Conservation (phyloP, 2,113 vertebrate species). For the Anas platyrhynchos region DNA sequence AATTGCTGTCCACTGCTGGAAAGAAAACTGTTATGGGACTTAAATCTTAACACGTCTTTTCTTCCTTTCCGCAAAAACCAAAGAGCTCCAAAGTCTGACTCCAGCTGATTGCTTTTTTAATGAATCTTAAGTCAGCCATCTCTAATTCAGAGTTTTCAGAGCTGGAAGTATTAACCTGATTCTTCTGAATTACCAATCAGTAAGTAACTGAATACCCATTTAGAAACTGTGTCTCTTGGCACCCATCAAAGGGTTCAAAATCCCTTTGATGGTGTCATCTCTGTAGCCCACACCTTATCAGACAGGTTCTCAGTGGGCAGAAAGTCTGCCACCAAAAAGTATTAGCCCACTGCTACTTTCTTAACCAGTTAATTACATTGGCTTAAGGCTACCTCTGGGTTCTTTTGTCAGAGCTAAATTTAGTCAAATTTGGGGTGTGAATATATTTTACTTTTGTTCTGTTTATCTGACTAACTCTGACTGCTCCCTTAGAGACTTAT, state of each 20-base stretch:
- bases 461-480: slow-evolving; percentile 60
- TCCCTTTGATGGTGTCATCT: slow-evolving; percentile 46
- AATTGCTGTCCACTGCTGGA: not conserved
- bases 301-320: not conserved
- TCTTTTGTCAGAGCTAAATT: slow-evolving; percentile 46
- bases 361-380: slow-evolving; percentile 37
- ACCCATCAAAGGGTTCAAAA: slow-evolving; percentile 49
- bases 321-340: not conserved
- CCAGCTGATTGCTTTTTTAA: slow-evolving; percentile 51
- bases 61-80: not conserved
- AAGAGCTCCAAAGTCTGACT: slow-evolving; percentile 7
- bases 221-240: not conserved
- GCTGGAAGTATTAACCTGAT: slow-evolving; percentile 40
- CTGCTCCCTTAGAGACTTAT: slow-evolving; percentile 56
- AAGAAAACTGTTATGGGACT: not conserved
- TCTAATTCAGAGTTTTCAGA: slow-evolving; percentile 47
- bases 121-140: slow-evolving; percentile 35
- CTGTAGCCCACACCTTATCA: not conserved
- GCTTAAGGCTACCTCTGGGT: slow-evolving; percentile 25
- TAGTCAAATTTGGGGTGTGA: slow-evolving; percentile 30
- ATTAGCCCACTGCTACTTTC: not conserved
- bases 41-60: not conserved
- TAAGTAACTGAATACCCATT: slow-evolving; percentile 53
- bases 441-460: slow-evolving; percentile 61
- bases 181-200: slow-evolving; percentile 50